phyloP scores from a whole-genome alignment of 2,113 vertebrate genomes.

The Mobula birostris region DNA sequence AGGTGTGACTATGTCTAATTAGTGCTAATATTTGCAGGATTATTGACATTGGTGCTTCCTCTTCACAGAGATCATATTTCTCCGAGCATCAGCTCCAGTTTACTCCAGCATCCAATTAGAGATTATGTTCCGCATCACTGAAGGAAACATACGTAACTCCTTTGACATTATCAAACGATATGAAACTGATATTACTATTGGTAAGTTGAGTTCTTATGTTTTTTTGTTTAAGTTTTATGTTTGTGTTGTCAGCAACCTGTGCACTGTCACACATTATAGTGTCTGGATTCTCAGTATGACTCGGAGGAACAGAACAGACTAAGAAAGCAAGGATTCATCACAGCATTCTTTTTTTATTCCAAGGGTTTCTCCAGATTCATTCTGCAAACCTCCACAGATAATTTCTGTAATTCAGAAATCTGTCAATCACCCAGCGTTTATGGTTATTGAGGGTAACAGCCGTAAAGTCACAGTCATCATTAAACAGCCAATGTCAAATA shows the following conservation, averaged over 20 bases:
- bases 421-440: too few relatives aligned
- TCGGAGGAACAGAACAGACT: too few relatives aligned
- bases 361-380: too few relatives aligned
- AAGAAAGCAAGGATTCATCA: too few relatives aligned
- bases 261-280: not conserved
- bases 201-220: constrained; percentile 61
- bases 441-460: too few relatives aligned
- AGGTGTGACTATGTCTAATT: not conserved
- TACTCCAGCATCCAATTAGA: constrained; percentile 66
- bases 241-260: not conserved
- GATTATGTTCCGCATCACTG: constrained; percentile 86
- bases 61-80: constrained; percentile 85
- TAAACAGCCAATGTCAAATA: too few relatives aligned
- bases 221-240: not conserved
- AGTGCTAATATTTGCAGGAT: not conserved
- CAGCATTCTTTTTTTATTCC: too few relatives aligned
- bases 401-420: too few relatives aligned
- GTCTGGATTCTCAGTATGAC: too few relatives aligned
- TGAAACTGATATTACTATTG: constrained; percentile 77
- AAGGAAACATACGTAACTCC: constrained; percentile 79
- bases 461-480: too few relatives aligned
- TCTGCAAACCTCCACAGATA: too few relatives aligned
- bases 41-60: constrained; percentile 32
- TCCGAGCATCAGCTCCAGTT: constrained; percentile 74
- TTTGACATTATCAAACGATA: constrained; percentile 88